Evolutionary conservation across 2,888 invertebrate genomes (phyloP).

Genomic region (Drosophila longiperda): DNA sequence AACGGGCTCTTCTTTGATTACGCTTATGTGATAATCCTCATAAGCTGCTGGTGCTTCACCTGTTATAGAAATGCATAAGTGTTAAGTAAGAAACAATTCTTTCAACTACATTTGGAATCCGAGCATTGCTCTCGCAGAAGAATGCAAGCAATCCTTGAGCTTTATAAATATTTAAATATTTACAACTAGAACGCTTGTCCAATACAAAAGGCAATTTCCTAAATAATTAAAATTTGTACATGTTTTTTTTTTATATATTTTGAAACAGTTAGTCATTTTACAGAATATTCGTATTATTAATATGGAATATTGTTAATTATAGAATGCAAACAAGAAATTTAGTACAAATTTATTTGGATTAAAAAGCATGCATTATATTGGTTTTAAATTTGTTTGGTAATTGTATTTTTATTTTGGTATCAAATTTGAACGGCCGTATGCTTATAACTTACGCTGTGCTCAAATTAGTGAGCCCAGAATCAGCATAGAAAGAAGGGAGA

Average conservation of each 20-base stretch:
- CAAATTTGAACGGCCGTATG: constrained; percentile 10
- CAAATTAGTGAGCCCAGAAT: constrained; percentile 30
- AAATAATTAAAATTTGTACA: constrained; percentile 30
- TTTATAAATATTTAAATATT: constrained; percentile 55
- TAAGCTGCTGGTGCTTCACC: constrained; percentile 79
- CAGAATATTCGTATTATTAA: constrained; percentile 8
- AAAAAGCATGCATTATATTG: constrained; percentile 32
- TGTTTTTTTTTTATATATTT: constrained; percentile 23
- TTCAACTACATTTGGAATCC: constrained; percentile 40
- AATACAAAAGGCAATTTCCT: constrained; percentile 31
- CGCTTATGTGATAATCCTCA: constrained; percentile 85
- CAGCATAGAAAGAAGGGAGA: constrained; percentile 16
- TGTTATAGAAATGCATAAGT: constrained; percentile 58
- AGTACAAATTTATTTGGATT: constrained; percentile 19
- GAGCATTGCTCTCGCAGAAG: constrained; percentile 68
- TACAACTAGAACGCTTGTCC: constrained; percentile 55
- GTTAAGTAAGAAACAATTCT: constrained; percentile 42
- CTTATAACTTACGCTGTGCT: constrained; percentile 17
- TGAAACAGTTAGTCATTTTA: constrained; percentile 39
- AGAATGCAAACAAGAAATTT: constrained; percentile 32
- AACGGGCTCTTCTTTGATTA: constrained; percentile 83
- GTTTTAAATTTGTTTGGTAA: constrained; percentile 24
- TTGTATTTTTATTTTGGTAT: constrained; percentile 24
- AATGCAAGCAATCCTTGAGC: constrained; percentile 64
- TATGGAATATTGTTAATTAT: constrained; percentile 13